Base-by-base conservation (phyloP, 1,140 invertebrate species). In the Microplitis mediator region DNA sequence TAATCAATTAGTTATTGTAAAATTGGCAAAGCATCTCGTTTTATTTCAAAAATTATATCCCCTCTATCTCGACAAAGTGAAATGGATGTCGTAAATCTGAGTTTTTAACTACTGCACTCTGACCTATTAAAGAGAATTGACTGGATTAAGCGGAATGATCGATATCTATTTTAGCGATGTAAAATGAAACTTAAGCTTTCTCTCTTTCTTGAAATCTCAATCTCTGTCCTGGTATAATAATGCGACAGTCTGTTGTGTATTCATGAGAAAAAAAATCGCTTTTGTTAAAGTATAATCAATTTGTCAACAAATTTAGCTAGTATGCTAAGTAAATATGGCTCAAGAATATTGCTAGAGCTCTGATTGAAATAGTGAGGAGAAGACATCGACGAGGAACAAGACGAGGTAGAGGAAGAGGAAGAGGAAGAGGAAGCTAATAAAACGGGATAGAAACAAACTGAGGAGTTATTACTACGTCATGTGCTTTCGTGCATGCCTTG, bases 351-450 rank as follows among this genome's bases (percentile, higher is more conserved):
- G 0, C 39, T 45, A 45, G 39, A 11, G 5, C 39, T 45, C 39
- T 45, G 39, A 6, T 45, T 23, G 23, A 23, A 23, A 23, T 23
- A 23, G 23, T 23, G 23, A 23, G 23, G 23, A 23, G 23, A 23
- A 45, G 39, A 11, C 39, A 45, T 45, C 39, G 39, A 45, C 4
- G 45, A 45, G 56, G 61, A 63, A 13, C 31, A 13, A 56, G 70
- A 13, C 51, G 35, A 31, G 56, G 52, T 31, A 61, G 50, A 8
- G 39, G 58, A 39, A 16, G 62, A 36, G 50, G 23, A 9, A 34
- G 31, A 39, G 5, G 73, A 74, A 63, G 74, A 74, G 9, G 31
- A 14, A 66, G 35, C 51, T 71, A 75, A 71, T 72, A 72, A 74
- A 71, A 73, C 74, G 65, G 60, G 71, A 61, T 61, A 34, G 6